phyloP scores from a whole-genome alignment of 30 jellyfish, hydroid and myxozoan species.

The Aurelia sp. region DNA sequence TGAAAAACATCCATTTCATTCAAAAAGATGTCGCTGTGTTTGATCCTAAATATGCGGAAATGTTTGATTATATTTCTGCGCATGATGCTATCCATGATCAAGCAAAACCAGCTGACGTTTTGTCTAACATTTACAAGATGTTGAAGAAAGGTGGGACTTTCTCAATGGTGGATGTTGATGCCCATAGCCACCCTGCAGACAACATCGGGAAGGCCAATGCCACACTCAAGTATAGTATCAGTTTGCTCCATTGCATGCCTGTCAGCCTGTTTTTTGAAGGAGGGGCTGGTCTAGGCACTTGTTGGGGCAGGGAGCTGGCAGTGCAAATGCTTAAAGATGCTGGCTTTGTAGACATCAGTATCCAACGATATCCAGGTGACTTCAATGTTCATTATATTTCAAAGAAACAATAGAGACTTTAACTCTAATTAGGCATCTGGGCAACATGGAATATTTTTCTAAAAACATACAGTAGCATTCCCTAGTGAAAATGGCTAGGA shows the following conservation, averaged over 20 bases:
- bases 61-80: slow-evolving; percentile 62
- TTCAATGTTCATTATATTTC: slow-evolving; percentile 39
- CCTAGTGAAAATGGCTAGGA: too few species aligned
- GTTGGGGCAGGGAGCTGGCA: slow-evolving; percentile 72
- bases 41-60: slow-evolving; percentile 16
- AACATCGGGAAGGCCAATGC: slow-evolving; percentile 30
- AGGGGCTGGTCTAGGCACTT: slow-evolving; percentile 66
- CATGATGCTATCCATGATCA: slow-evolving; percentile 69
- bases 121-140: slow-evolving; percentile 35
- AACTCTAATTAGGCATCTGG: too few species aligned
- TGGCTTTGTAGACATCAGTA: slow-evolving; percentile 23
- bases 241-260: slow-evolving; percentile 72
- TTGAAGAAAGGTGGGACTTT: slow-evolving; percentile 52
- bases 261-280: slow-evolving; percentile 64
- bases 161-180: slow-evolving; percentile 47
- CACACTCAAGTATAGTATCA: slow-evolving; percentile 32
- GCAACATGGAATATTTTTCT: too few species aligned
- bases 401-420: background rate
- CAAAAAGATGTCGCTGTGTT: slow-evolving; percentile 20
- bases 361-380: background rate
- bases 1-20: slow-evolving; percentile 41
- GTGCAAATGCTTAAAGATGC: slow-evolving; percentile 64
- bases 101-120: slow-evolving; percentile 51
- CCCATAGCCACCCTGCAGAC: slow-evolving; percentile 53
- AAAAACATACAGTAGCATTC: too few species aligned